Evolutionary conservation across 1,140 invertebrate species (phyloP).

Genomic region (Solenopsis invicta): DNA sequence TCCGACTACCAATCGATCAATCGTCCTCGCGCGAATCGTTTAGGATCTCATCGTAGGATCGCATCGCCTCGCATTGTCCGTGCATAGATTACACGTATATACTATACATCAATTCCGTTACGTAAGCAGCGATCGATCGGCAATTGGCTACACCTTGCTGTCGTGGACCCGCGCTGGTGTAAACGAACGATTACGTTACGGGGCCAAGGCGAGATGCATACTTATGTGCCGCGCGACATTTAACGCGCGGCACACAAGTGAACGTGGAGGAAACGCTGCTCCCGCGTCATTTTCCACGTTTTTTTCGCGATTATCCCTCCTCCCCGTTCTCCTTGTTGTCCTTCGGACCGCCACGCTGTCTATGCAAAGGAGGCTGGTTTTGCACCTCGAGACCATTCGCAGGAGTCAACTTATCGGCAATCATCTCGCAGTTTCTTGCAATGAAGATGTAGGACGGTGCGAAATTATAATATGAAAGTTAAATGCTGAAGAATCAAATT

Average conservation of each 20-base stretch:
- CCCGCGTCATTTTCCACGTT: conserved; percentile 72
- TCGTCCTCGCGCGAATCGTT: conserved; percentile 48
- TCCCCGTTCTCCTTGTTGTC: conserved; percentile 1
- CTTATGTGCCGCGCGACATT: conserved; percentile 64
- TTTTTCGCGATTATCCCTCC: conserved; percentile 34
- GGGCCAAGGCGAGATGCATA: conserved; percentile 83
- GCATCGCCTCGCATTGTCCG: conserved; percentile 22
- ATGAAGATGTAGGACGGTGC: no score
- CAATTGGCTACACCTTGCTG: conserved; percentile 79
- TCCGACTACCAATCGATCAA: conserved; percentile 44
- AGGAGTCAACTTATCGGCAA: not conserved
- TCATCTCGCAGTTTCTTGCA: not conserved
- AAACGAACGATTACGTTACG: conserved; percentile 82
- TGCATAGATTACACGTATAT: conserved; percentile 49
- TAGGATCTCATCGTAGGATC: conserved; percentile 22
- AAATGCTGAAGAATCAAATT: no score
- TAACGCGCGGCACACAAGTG: conserved; percentile 62
- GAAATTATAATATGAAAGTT: not conserved
- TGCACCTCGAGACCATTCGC: not conserved
- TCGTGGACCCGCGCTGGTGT: conserved; percentile 73
- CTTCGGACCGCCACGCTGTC: conserved; percentile 36
- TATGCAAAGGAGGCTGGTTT: conserved; percentile 16
- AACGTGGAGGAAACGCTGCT: conserved; percentile 80
- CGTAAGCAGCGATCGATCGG: conserved; percentile 81
- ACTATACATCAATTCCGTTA: conserved; percentile 76